Conservation (phyloP, 2,888 invertebrate species). For the Megamerina dolium region DNA sequence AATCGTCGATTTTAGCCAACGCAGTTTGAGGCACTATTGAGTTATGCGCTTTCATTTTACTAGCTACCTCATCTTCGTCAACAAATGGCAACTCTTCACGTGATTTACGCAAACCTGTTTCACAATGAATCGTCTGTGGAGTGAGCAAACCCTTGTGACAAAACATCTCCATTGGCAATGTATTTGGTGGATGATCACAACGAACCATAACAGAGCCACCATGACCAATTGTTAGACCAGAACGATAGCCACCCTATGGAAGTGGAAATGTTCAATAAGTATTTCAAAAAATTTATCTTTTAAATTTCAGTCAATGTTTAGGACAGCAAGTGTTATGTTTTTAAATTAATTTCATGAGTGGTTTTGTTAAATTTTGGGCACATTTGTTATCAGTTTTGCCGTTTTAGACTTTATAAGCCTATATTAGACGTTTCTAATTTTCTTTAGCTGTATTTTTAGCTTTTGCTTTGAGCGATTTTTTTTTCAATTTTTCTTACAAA, state of each 20-base stretch:
- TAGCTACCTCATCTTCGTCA: slow-evolving; percentile 23
- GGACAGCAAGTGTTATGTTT: too few relatives aligned
- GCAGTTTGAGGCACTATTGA: slow-evolving; percentile 11
- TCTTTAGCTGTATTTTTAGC: too few relatives aligned
- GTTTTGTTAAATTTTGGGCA: too few relatives aligned
- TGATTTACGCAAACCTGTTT: slow-evolving; percentile 41
- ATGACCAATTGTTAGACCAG: slow-evolving; percentile 74
- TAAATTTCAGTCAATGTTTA: too few relatives aligned
- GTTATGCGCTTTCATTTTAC: slow-evolving; percentile 22
- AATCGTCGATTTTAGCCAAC: slow-evolving; percentile 23
- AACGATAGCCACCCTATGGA: slow-evolving; percentile 64
- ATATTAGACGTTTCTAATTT: too few relatives aligned
- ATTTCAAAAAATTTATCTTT: too few relatives aligned
- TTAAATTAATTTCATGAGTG: too few relatives aligned
- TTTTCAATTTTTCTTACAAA: too few relatives aligned
- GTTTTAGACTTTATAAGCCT: too few relatives aligned
- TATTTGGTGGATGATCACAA: slow-evolving; percentile 55
- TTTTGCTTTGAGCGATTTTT: too few relatives aligned
- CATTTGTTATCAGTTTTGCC: too few relatives aligned
- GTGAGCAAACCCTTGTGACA: slow-evolving; percentile 43
- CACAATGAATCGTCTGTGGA: slow-evolving; percentile 44
- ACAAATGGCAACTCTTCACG: slow-evolving; percentile 41
- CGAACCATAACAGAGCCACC: slow-evolving; percentile 71
- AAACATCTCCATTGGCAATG: slow-evolving; percentile 50
- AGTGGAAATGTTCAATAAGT: not conserved